Conservation (phyloP, 2,888 invertebrate species). For the Tipula unca region DNA sequence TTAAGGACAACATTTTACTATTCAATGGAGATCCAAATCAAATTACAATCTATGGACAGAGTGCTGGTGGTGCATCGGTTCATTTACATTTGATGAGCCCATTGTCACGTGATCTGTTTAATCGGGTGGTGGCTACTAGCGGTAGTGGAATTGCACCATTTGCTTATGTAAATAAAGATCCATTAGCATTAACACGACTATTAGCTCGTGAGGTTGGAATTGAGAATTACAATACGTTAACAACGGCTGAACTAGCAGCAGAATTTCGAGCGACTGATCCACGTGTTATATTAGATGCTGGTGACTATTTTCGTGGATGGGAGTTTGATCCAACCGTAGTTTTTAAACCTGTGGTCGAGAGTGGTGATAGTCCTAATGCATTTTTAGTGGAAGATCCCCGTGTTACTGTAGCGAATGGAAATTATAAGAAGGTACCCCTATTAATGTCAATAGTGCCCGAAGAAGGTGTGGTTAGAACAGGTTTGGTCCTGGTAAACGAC, state of each 20-base stretch:
- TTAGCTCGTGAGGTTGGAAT: slow-evolving; percentile 42
- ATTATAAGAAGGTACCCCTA: slow-evolving; percentile 38
- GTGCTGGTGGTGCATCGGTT: slow-evolving; percentile 35
- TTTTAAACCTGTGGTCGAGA: slow-evolving; percentile 44
- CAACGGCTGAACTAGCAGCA: slow-evolving; percentile 27
- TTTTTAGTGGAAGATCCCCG: slow-evolving; percentile 38
- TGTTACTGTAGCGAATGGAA: slow-evolving; percentile 32
- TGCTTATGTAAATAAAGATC: slow-evolving; percentile 25
- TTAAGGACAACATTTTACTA: slow-evolving; percentile 42
- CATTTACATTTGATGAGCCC: slow-evolving; percentile 35
- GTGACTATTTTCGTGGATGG: slow-evolving; percentile 35
- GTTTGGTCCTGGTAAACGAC: slow-evolving; percentile 22
- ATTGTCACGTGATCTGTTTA: slow-evolving; percentile 41
- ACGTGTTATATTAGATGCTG: not conserved
- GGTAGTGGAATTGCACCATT: not conserved
- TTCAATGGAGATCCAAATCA: slow-evolving; percentile 28
- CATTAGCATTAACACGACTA: slow-evolving; percentile 35
- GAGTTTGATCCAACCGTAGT: slow-evolving; percentile 44
- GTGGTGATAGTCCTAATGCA: slow-evolving; percentile 28
- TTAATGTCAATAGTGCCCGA: slow-evolving; percentile 37
- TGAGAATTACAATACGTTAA: slow-evolving; percentile 30
- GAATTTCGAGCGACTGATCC: slow-evolving; percentile 40
- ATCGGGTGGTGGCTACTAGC: slow-evolving; percentile 36
- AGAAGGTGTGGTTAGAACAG: slow-evolving; percentile 39
- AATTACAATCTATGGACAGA: slow-evolving; percentile 34